Conservation (phyloP, 2,797 vertebrate species). For the Sylvilagus floridanus region DNA sequence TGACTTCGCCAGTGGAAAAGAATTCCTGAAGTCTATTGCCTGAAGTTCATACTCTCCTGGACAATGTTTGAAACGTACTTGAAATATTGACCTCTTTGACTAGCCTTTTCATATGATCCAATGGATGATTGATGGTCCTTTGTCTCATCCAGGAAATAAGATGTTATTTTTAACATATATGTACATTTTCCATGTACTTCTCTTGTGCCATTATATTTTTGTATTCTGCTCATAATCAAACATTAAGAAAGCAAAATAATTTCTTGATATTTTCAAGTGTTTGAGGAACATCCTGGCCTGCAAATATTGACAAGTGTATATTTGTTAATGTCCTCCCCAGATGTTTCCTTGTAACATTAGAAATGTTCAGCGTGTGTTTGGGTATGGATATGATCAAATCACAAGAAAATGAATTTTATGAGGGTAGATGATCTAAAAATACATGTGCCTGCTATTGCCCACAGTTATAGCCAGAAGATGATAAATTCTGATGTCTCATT, state of each 20-base stretch:
- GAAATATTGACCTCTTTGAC: neutral
- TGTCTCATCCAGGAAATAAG: neutral
- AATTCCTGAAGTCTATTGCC: neutral
- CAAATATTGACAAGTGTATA: neutral
- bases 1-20: constrained; percentile 37
- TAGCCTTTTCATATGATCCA: neutral
- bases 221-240: neutral
- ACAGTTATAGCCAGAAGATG: neutral
- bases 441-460: neutral
- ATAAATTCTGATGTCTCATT: neutral
- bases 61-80: neutral
- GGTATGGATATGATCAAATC: neutral
- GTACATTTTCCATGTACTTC: neutral
- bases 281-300: neutral
- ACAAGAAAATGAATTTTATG: constrained; percentile 38
- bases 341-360: constrained; percentile 13
- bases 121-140: neutral
- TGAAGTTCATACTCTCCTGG: constrained; percentile 6
- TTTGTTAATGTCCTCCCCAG: neutral
- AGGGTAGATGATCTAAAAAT: neutral
- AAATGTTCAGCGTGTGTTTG: neutral
- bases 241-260: neutral
- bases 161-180: neutral
- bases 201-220: neutral
- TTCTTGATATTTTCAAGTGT: constrained; percentile 23